Evolutionary conservation across 2,113 vertebrate genomes (phyloP), one percentile per base, ranked within the genome.

Genomic region (Cebidichthys violaceus): DNA sequence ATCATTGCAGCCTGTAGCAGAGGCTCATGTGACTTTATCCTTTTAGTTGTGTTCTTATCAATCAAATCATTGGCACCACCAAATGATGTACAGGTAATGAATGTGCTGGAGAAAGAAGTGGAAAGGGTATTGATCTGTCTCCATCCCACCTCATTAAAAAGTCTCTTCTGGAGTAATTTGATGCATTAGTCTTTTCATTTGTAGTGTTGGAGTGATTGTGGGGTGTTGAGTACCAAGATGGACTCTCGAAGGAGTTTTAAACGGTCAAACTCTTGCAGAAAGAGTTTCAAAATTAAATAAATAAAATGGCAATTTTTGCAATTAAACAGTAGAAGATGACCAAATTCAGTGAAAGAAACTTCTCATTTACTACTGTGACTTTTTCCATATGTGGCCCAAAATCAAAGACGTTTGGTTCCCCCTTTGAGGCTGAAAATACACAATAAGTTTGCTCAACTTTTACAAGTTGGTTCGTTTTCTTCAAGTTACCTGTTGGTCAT

Each of bases 1-100:
- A 64, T 33, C 9, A 47, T 2, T n/a, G 27, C 15, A 15, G 43
- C 20, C 31, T 60, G 4, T 68, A 14, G 3, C 20, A 41, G 33
- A n/a, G 50, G 57, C n/a, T 50, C 5, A 11, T 10, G 7, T 15
- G 20, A n/a, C 37, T 14, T 47, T 1, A 55, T 5, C 18, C 31
- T 55, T 41, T 72, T 24, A 18, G 31, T 57, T 35, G 31, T 59
- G 35, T 61, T 72, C 41, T 61, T 60, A 24, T 86, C 66, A 54
- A 55, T 83, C 61, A 55, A 47, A 13, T 35, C n/a, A 6, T 64
- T 45, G 0, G 70, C 24, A 54, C 13, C 20, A 60, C n/a, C 61
- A 60, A 70, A 79, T 60, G 14, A 75, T 60, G 50, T 59, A 72
- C 43, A 72, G 52, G 37, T 83, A 77, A 75, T 73, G 43, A 41